A percentile compares a stretch with the other conserved stretches of the same genome.
phyloP scores from a whole-genome alignment of 2,113 vertebrate species.

The Protomyctophum bolini region DNA sequence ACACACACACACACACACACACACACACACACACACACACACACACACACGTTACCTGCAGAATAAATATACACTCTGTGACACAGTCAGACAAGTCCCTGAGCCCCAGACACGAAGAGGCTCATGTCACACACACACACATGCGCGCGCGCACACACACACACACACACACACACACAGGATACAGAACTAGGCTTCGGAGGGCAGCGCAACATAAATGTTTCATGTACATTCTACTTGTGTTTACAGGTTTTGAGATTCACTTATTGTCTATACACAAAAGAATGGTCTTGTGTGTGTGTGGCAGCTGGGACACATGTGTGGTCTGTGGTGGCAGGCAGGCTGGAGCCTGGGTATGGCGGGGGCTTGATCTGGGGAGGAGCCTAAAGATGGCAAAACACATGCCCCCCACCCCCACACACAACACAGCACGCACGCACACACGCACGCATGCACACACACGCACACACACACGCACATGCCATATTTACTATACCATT shows the following conservation, averaged over 20 bases:
- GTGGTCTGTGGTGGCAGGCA: constrained; percentile 77
- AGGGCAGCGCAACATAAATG: constrained; percentile 19
- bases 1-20: neutral
- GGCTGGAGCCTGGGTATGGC: constrained; percentile 66
- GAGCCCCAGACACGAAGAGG: constrained; percentile 15
- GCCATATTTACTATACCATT: constrained; percentile 63
- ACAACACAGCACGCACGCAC: constrained; percentile 9
- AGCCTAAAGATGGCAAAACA: constrained; percentile 29
- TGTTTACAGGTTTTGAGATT: constrained; percentile 42
- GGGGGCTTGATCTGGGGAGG: constrained; percentile 38
- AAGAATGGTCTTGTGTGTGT: constrained; percentile 42
- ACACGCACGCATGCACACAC: constrained; percentile 13
- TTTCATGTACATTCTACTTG: constrained; percentile 51
- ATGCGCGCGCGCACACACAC: constrained; percentile 19
- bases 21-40: neutral
- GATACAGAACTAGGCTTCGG: constrained; percentile 9
- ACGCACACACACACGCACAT: constrained; percentile 22
- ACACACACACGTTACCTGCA: neutral
- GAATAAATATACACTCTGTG: constrained; percentile 30
- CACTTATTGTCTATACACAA: constrained; percentile 54
- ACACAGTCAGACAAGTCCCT: constrained; percentile 23
- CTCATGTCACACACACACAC: constrained; percentile 28
- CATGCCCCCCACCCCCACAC: neutral
- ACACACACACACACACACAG: constrained; percentile 15
- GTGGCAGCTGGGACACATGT: constrained; percentile 78